phyloP scores from a whole-genome alignment of 2,113 vertebrate genomes.

The Urocolius indicus region DNA sequence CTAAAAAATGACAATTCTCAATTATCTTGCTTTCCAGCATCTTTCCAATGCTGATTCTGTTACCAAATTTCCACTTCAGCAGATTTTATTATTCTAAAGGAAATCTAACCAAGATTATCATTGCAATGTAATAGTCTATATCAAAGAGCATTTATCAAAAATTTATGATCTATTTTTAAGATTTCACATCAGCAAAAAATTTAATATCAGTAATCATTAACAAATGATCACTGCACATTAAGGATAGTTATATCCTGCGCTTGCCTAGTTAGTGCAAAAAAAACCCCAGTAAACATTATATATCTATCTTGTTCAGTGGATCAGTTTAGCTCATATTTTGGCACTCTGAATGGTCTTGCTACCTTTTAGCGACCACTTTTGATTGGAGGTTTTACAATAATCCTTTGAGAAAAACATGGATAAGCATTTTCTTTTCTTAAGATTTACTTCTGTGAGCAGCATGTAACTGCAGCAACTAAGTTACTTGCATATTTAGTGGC shows the following conservation, averaged over 20 bases:
- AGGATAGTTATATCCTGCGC: background rate
- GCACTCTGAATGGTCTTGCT: background rate
- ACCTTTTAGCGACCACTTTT: background rate
- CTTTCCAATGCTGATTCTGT: background rate
- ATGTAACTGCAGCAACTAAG: background rate
- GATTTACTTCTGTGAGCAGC: background rate
- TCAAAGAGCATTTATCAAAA: constrained; percentile 21
- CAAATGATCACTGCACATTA: background rate
- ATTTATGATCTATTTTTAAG: background rate
- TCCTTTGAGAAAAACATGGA: background rate
- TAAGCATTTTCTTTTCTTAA: background rate
- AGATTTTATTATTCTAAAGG: background rate
- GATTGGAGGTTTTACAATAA: background rate
- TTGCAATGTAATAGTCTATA: background rate
- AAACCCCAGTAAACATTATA: background rate
- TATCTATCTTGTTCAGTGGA: background rate
- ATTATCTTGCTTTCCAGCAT: background rate
- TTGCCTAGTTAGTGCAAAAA: background rate
- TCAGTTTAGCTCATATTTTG: background rate
- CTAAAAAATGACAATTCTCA: background rate
- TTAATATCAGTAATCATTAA: background rate
- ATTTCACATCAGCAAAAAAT: background rate
- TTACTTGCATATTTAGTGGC: background rate
- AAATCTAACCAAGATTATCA: background rate
- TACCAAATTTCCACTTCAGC: background rate